A percentile compares a stretch with the other conserved stretches of the same genome.
Conservation (phyloP, 1,140 invertebrate genomes). For the Nixonia krombeini region DNA sequence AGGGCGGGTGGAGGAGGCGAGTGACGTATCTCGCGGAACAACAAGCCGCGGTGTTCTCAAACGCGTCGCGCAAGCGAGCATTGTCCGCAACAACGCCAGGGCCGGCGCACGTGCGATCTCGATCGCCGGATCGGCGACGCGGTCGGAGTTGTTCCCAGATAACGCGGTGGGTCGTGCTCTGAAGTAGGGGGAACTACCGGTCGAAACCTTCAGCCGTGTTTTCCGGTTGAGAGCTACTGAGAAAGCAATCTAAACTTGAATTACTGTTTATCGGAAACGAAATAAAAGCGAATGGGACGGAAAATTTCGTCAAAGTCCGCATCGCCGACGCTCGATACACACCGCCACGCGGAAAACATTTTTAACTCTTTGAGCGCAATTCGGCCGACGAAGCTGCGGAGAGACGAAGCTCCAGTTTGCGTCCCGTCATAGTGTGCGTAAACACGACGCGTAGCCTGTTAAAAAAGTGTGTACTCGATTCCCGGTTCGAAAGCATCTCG, state of each 20-base stretch:
- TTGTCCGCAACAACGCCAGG: too few species aligned
- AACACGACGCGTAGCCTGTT: too few species aligned
- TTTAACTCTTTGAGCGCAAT: too few species aligned
- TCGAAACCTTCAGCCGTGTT: too few species aligned
- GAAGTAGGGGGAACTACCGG: too few species aligned
- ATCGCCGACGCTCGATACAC: constrained; percentile 2
- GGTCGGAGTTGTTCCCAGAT: background rate
- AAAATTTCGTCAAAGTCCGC: constrained; percentile 13
- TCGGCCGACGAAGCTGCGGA: too few species aligned
- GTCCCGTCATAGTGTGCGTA: too few species aligned
- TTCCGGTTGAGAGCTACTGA: too few species aligned
- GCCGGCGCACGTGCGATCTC: too few species aligned
- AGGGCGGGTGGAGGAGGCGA: background rate
- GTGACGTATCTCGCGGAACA: background rate
- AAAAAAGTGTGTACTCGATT: too few species aligned
- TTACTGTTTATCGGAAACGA: constrained; percentile 7
- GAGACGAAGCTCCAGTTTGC: too few species aligned
- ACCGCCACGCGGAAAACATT: constrained; percentile 26
- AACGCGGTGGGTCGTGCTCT: background rate
- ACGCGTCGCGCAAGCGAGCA: constrained; percentile 9
- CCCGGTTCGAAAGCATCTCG: too few species aligned
- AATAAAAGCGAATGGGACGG: constrained; percentile 2
- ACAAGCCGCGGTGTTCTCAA: constrained; percentile 13
- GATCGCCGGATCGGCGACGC: background rate
- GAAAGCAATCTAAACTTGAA: constrained; percentile 5